Base-by-base conservation (phyloP, 2,888 invertebrate genomes). In the Hemistola chrysoprasaria region DNA sequence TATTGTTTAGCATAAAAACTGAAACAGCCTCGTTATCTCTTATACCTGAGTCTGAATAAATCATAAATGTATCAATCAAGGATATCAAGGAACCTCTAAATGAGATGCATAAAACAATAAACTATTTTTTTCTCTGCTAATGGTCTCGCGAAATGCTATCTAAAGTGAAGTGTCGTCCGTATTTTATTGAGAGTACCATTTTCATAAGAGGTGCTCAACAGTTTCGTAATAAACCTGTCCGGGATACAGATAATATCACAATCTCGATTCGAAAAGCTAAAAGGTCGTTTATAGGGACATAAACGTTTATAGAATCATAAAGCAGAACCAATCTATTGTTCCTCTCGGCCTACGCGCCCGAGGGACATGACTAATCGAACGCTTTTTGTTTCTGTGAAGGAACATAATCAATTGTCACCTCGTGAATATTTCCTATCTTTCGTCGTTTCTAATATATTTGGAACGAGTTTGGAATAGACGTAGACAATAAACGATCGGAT, bases 281-380 rank as follows among this genome's bases (percentile, higher is more conserved):
- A 82, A 82, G 71, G 70, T 74, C 83, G 77, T 84, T 86, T 84
- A 84, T 80, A 75, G 75, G 75, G 65, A 75, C 79, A 86, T 88
- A 83, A 87, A 87, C 80, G 82, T 85, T 88, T 87, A 85, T 87
- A 76, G 83, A 86, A 80, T 84, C 86, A 84, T 87, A 88, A 87
- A 88, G 70, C 77, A 83, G 75, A 73, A 68, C 73, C 82, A 73
- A 85, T 82, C 81, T 80, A 87, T 88, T 87, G 87, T 88, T 79
- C 74, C 62, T 69, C 64, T 61, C 78, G 63, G 65, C 83, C 86
- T 82, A 84, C 87, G 84, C 82, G 59, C 67, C 64, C 58, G 70
- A 72, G 62, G 74, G 71, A 85, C 80, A 79, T 82, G 79, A 83
- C 84, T 83, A 84, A 87, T 86, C 81, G 85, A 69, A 69, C 70